Evolutionary conservation across 2,888 invertebrate genomes (phyloP).

Genomic region (Onthophagus sagittarius): DNA sequence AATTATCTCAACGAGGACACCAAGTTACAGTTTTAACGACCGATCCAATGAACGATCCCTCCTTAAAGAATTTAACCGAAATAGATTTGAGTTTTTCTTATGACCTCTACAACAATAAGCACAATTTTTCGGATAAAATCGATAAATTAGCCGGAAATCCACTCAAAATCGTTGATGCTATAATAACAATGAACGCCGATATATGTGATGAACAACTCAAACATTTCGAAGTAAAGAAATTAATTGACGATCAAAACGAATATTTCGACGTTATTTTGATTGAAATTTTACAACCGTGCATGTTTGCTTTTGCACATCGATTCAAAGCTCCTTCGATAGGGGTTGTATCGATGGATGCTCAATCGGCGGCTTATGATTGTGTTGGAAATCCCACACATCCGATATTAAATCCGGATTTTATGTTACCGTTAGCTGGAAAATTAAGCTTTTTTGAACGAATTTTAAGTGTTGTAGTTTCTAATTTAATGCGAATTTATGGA

Average conservation of each 20-base stretch:
- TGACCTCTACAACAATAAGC: conserved; percentile 14
- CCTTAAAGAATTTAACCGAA: conserved; percentile 44
- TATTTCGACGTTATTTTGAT: conserved; percentile 57
- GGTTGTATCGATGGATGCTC: conserved; percentile 52
- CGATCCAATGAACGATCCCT: conserved; percentile 44
- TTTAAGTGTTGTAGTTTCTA: neutral
- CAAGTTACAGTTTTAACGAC: conserved; percentile 49
- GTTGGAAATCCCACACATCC: conserved; percentile 56
- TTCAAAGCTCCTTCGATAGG: conserved; percentile 55
- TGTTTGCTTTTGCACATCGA: conserved; percentile 39
- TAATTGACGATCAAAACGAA: conserved; percentile 27
- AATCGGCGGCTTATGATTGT: conserved; percentile 51
- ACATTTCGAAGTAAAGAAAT: conserved; percentile 21
- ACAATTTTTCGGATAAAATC: conserved; percentile 8
- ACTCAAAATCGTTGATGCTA: conserved; percentile 25
- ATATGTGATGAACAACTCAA: conserved; percentile 1
- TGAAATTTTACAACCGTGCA: conserved; percentile 49
- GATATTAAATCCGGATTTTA: conserved; percentile 51
- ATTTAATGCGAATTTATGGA: conserved; percentile 28
- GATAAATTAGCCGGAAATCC: conserved; percentile 3
- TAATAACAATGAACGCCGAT: conserved; percentile 6
- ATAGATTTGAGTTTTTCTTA: conserved; percentile 45
- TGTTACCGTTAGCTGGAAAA: conserved; percentile 48
- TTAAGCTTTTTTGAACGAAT: conserved; percentile 31
- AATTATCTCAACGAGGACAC: conserved; percentile 51